Evolutionary conservation across 1,140 invertebrate genomes (phyloP).

Genomic region (Drosophila pectinifera): DNA sequence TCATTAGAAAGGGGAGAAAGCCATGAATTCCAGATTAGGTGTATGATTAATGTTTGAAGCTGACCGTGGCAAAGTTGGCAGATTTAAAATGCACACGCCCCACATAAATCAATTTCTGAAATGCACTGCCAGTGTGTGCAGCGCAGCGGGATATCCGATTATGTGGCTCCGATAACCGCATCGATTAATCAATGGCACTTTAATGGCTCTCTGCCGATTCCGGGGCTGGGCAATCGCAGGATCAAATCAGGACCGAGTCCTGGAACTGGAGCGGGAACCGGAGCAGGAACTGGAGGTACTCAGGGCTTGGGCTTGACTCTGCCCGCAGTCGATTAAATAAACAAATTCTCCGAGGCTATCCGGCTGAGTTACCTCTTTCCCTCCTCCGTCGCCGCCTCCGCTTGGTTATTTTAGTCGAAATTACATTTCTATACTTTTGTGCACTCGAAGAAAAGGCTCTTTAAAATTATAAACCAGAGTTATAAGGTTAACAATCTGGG

Average conservation of each 20-base stretch:
- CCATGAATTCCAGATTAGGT: conserved; percentile 52
- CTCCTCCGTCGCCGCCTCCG: not conserved
- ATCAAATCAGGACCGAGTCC: conserved; percentile 24
- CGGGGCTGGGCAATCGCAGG: not conserved
- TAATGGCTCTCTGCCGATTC: conserved; percentile 26
- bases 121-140: conserved; percentile 23
- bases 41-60: conserved; percentile 38
- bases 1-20: conserved; percentile 53
- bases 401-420: conserved; percentile 29
- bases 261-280: conserved; percentile 1
- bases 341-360: conserved; percentile 29
- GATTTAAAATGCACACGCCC: conserved; percentile 32
- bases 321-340: conserved; percentile 40
- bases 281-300: not conserved
- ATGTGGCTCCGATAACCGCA: conserved; percentile 39
- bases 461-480: not conserved
- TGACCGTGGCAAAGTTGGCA: conserved; percentile 25
- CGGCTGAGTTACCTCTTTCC: not conserved
- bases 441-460: conserved; percentile 6
- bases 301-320: not conserved
- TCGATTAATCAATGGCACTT: conserved; percentile 44
- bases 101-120: conserved; percentile 34
- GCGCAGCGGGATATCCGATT: conserved; percentile 25
- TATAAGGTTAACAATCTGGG: not conserved
- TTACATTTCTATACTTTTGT: conserved; percentile 11